These are phyloP conservation scores for Mormyrops attenuatus DNA, from an alignment of 2,797 vertebrate species.

Conservation along the genomic window DNA sequence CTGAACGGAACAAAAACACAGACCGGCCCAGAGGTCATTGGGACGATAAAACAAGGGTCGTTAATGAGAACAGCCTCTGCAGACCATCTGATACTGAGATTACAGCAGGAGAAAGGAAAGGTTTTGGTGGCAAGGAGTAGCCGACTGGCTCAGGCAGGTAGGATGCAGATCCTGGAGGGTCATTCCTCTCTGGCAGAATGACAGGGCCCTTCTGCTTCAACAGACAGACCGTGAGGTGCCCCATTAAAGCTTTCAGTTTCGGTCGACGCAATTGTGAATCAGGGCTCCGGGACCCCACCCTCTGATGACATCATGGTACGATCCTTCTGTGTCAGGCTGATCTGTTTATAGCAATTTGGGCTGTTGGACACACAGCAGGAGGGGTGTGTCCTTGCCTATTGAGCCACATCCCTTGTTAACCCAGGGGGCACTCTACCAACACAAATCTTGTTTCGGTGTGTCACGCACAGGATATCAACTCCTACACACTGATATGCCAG, in stretches of 20 bases:
- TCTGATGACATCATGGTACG: not conserved
- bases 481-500: not conserved
- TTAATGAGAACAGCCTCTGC: not conserved
- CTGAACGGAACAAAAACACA: not conserved
- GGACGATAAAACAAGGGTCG: not conserved
- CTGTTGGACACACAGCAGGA: not conserved
- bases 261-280: not conserved
- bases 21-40: not conserved
- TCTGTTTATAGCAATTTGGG: not conserved
- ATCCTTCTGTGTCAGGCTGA: not conserved
- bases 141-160: not conserved
- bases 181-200: not conserved
- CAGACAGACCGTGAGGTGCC: not conserved
- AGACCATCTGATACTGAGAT: not conserved
- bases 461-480: conserved; percentile 3
- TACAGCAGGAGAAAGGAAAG: not conserved
- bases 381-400: not conserved
- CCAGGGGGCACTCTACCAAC: not conserved
- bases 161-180: not conserved
- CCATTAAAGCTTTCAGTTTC: not conserved
- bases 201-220: not conserved
- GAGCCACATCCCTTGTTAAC: not conserved
- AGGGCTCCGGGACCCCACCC: not conserved
- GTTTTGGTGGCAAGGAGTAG: not conserved
- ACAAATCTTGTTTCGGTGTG: not conserved